phyloP scores from a whole-genome alignment of 2,888 invertebrate genomes.

The Erpobdella octoculata region DNA sequence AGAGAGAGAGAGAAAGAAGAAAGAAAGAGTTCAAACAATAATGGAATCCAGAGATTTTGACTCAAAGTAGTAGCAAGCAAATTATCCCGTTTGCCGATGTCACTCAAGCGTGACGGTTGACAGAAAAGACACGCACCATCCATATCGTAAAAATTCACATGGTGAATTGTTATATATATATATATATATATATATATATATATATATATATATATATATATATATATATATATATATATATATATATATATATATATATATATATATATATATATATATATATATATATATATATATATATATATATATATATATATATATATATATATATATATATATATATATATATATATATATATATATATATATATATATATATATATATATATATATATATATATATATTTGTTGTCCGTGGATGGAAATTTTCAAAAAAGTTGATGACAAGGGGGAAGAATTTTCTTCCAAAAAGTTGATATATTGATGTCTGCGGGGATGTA shows the following conservation, averaged over 20 bases:
- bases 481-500: no score
- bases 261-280: constrained; percentile 9
- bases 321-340: constrained; percentile 10
- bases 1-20: no score
- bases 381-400: constrained; percentile 18
- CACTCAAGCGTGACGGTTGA: no score
- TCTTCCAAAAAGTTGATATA: no score
- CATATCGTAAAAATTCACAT: no score
- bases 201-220: constrained; percentile 15
- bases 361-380: constrained; percentile 10
- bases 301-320: not conserved
- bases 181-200: not conserved
- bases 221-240: constrained; percentile 17
- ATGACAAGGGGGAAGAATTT: no score
- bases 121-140: no score
- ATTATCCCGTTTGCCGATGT: no score
- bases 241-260: constrained; percentile 23
- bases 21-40: no score
- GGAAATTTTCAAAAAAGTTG: no score
- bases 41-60: no score
- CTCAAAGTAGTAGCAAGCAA: no score
- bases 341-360: constrained; percentile 14
- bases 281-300: not conserved
- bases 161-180: not conserved
- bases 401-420: not conserved